Conservation (phyloP, 2,888 invertebrate genomes). For the Mesorhabditis spiculigera region DNA sequence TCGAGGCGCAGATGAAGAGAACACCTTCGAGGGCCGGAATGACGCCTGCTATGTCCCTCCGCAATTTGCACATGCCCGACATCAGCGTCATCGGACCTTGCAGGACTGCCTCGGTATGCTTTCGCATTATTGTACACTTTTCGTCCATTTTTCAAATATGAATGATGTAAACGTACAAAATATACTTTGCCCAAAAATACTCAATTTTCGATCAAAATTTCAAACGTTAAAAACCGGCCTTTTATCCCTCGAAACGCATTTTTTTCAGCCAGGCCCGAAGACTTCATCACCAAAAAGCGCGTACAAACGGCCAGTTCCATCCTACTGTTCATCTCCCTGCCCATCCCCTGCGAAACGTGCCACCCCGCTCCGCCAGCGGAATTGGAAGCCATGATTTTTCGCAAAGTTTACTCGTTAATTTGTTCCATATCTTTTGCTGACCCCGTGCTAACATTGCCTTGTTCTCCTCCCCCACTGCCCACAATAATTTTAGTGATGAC, state of each 20-base stretch:
- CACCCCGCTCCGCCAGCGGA: background rate
- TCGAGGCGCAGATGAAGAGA: background rate
- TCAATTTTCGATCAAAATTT: too few relatives aligned
- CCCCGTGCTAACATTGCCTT: too few relatives aligned
- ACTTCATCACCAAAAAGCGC: background rate
- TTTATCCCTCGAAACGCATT: background rate
- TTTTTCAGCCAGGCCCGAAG: slow-evolving; percentile 4
- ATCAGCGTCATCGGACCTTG: background rate
- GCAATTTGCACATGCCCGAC: background rate
- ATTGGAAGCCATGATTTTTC: background rate
- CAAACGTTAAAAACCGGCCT: too few relatives aligned
- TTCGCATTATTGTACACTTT: too few relatives aligned
- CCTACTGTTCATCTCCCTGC: background rate
- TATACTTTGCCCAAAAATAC: too few relatives aligned
- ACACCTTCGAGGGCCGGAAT: too few relatives aligned
- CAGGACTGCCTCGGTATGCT: background rate
- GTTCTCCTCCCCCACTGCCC: too few relatives aligned
- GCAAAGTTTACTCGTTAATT: too few relatives aligned
- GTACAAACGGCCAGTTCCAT: background rate
- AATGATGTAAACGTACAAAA: too few relatives aligned
- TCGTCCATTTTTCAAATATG: too few relatives aligned
- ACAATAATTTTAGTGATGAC: too few relatives aligned
- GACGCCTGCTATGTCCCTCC: background rate
- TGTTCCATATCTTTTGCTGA: too few relatives aligned
- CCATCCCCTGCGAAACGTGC: slow-evolving; percentile 1